Percentiles rank a stretch among this genome's conserved stretches.
Conservation (phyloP, 2,113 vertebrate genomes). For the Crotalus viridis region DNA sequence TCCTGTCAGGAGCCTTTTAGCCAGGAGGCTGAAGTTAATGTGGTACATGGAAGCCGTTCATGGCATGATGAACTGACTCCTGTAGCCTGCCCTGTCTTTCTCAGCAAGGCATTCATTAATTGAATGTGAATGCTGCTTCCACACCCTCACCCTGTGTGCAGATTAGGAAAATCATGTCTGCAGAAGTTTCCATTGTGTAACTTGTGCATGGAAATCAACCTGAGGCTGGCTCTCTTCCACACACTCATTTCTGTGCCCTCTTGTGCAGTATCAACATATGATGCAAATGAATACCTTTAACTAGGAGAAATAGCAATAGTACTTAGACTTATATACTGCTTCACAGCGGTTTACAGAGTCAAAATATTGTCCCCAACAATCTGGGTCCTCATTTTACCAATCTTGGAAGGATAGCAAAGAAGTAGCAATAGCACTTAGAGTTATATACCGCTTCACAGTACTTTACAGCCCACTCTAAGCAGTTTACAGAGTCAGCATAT, state of each 20-base stretch:
- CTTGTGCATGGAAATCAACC: neutral
- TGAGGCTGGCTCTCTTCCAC: neutral
- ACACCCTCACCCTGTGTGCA: neutral
- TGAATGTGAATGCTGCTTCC: neutral
- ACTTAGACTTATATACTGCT: neutral
- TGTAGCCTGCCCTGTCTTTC: neutral
- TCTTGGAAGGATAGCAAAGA: no score
- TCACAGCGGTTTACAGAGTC: neutral
- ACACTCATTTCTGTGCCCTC: no score
- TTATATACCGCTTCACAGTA: no score
- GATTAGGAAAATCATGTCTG: neutral
- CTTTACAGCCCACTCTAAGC: no score
- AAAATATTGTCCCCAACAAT: neutral
- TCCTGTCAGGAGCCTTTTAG: conserved; percentile 12
- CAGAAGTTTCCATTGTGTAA: neutral
- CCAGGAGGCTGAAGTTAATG: neutral
- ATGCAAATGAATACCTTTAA: neutral
- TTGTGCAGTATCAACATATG: neutral
- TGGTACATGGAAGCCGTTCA: neutral
- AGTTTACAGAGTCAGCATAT: no score
- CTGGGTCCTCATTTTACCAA: neutral
- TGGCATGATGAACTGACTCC: neutral
- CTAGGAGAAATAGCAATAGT: neutral
- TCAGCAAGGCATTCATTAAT: neutral
- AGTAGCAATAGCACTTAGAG: no score